Percentiles rank a stretch among this genome's conserved stretches.
Conservation (phyloP, 2,888 invertebrate species). For the Athalia circularis region DNA sequence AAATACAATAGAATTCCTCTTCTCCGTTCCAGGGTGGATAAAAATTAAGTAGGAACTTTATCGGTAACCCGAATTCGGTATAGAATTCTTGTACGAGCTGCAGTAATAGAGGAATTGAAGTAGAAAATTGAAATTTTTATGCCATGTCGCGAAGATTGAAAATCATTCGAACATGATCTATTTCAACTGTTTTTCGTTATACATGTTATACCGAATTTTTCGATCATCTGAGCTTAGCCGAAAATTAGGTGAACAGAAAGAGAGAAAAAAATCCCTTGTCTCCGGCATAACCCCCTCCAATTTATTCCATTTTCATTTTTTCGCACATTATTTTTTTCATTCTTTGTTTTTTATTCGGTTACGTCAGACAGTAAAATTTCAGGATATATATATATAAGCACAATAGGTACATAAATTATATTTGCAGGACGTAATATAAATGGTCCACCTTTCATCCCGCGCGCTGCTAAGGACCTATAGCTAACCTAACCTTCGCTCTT, state of each 20-base stretch:
- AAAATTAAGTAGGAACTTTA: slow-evolving; percentile 3
- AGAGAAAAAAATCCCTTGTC: too few species aligned
- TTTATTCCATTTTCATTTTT: background rate
- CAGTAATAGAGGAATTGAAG: background rate
- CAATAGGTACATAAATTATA: too few species aligned
- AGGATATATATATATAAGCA: too few species aligned
- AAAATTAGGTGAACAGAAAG: slow-evolving; percentile 22
- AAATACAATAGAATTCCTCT: too few species aligned
- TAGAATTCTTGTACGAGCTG: background rate
- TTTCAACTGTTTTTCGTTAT: slow-evolving; percentile 16
- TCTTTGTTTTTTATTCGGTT: too few species aligned
- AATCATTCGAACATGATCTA: slow-evolving; percentile 24
- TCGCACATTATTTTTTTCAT: too few species aligned
- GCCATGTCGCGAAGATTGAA: slow-evolving; percentile 4
- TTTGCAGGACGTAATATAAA: too few species aligned
- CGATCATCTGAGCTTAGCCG: slow-evolving; percentile 28
- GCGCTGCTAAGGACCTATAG: background rate
- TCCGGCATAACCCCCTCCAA: background rate
- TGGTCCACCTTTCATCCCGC: background rate
- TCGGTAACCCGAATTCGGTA: slow-evolving; percentile 9
- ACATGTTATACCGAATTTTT: background rate
- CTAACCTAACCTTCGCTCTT: background rate
- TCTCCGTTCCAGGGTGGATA: background rate
- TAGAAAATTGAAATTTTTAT: slow-evolving; percentile 26
- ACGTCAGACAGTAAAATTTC: too few species aligned